Conservation (phyloP, 2,113 vertebrate species). For the Notothenia rossii region DNA sequence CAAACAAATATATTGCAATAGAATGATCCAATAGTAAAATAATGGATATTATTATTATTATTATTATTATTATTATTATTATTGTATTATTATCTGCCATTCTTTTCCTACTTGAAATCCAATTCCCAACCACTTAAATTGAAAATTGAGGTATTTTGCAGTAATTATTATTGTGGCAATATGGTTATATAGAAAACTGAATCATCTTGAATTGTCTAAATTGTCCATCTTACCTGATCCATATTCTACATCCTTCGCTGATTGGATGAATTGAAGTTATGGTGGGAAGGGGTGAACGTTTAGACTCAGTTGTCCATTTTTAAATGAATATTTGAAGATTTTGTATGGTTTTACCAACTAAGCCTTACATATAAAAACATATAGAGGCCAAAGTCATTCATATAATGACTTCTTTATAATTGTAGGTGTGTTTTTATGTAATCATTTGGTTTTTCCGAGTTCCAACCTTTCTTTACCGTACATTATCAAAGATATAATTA, state of each 20-base stretch:
- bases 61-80: too few species aligned
- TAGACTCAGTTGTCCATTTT: neutral
- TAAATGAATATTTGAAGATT: neutral
- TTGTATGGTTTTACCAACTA: neutral
- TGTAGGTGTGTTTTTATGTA: too few species aligned
- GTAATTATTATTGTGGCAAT: neutral
- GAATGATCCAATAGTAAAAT: too few species aligned
- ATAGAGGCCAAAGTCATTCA: neutral
- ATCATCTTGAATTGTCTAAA: neutral
- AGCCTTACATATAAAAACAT: neutral
- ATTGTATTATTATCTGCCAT: neutral
- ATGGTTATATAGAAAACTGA: neutral
- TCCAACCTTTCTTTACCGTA: neutral
- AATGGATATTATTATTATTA: too few species aligned
- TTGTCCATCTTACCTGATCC: neutral
- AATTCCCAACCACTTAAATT: neutral
- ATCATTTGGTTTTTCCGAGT: too few species aligned
- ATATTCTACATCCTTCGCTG: too few species aligned
- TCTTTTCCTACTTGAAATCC: neutral
- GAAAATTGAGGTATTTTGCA: neutral
- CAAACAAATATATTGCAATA: too few species aligned
- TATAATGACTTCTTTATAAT: neutral
- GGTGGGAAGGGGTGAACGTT: neutral
- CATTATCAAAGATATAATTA: neutral
- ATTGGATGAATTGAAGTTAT: neutral